phyloP scores from a whole-genome alignment of 2,797 vertebrate genomes.

The Setipinna tenuifilis region DNA sequence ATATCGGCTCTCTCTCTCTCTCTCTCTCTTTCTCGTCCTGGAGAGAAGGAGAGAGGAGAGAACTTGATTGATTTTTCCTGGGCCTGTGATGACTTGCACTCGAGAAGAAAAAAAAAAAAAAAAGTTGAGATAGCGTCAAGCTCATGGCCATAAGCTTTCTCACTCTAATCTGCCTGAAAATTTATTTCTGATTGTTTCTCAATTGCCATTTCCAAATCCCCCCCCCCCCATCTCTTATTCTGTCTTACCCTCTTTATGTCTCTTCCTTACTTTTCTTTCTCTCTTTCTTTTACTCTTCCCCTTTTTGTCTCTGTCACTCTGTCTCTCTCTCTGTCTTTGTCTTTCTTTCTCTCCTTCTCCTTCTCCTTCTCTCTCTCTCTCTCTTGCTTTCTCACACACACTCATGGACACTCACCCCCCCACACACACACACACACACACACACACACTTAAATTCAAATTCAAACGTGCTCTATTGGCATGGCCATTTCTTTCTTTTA shows the following conservation, averaged over 20 bases:
- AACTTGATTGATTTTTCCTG: conserved; percentile 73
- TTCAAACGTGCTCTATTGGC: neutral
- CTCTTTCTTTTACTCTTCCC: neutral
- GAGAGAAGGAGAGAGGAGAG: conserved; percentile 19
- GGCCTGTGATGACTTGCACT: conserved; percentile 74
- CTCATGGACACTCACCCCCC: no score
- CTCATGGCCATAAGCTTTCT: conserved; percentile 70
- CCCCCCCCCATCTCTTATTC: conserved; percentile 51
- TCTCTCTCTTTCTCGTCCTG: conserved; percentile 47
- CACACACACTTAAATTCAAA: neutral
- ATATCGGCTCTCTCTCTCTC: conserved; percentile 59
- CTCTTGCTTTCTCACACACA: neutral
- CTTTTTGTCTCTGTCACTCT: no score
- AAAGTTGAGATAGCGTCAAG: conserved; percentile 70
- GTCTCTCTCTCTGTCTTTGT: neutral
- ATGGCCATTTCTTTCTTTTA: conserved; percentile 1
- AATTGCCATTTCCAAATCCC: conserved; percentile 80
- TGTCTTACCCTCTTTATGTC: neutral
- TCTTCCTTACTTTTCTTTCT: neutral
- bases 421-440: neutral
- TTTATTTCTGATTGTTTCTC: conserved; percentile 80
- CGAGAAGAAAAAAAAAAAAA: conserved; percentile 59
- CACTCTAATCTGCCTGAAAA: conserved; percentile 77
- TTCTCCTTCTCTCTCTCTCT: neutral
- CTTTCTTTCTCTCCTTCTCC: neutral